phyloP scores from a whole-genome alignment of 2,888 invertebrate species.

The Rhynchonema sp. region DNA sequence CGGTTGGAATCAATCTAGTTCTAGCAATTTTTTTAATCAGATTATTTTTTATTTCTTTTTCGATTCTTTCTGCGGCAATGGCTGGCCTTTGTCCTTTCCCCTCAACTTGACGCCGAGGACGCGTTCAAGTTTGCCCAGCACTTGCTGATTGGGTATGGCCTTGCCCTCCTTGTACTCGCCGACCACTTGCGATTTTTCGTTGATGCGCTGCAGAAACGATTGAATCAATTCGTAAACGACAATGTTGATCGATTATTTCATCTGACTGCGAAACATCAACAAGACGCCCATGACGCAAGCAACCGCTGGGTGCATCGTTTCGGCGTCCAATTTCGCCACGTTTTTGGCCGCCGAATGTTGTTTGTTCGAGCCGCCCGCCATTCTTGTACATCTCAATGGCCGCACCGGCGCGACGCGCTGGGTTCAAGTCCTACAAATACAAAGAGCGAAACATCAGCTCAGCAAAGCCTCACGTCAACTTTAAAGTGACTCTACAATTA shows the following conservation, averaged over 20 bases:
- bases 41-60: not conserved
- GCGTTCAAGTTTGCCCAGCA: constrained; percentile 85
- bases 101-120: constrained; percentile 78
- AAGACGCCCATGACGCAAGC: too few relatives aligned
- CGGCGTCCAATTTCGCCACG: constrained; percentile 62
- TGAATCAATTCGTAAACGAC: not conserved
- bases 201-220: constrained; percentile 51
- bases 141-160: constrained; percentile 65
- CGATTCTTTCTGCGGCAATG: constrained; percentile 25
- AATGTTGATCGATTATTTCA: too few relatives aligned
- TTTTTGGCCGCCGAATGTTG: constrained; percentile 89
- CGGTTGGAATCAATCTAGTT: too few relatives aligned
- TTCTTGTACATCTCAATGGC: constrained; percentile 86
- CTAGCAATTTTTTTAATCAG: too few relatives aligned
- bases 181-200: constrained; percentile 89
- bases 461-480: too few relatives aligned
- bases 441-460: too few relatives aligned
- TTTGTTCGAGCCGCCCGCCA: constrained; percentile 87
- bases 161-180: constrained; percentile 91
- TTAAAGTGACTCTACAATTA: too few relatives aligned
- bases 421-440: constrained; percentile 61
- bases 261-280: not conserved
- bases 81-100: constrained; percentile 80
- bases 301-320: too few relatives aligned
- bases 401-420: constrained; percentile 73